Evolutionary conservation across 2,888 invertebrate genomes (phyloP), one percentile per base, ranked within the genome.

Genomic region (Napeogenes inachia): DNA sequence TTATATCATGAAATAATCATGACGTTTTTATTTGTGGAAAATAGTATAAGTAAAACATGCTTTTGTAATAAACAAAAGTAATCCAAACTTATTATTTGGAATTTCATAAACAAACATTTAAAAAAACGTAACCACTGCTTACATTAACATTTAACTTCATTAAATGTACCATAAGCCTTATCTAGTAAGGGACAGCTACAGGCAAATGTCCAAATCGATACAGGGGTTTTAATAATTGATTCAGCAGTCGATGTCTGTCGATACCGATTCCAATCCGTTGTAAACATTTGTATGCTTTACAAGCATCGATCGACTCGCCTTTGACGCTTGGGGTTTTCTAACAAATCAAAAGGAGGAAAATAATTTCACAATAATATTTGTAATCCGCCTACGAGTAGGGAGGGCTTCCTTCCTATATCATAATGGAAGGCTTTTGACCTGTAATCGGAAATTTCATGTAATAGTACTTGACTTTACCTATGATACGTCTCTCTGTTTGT

Each of bases 141-240:
- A 46, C 21, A 54, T 21, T 45, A 45, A n/a, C 47, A 32, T 13
- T 65, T 60, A 56, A 58, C 35, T 45, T 57, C 35, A 45, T 72
- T 57, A 61, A 64, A 68, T 84, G 71, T 73, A 65, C 42, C 73
- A 56, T 65, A 56, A 67, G 56, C 76, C 61, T 70, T 73, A 75
- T 65, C 62, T 71, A 75, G 78, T 76, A 82, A 80, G 77, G 80
- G 79, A 77, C 78, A 75, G 78, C 70, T 73, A 75, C 79, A 83
- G 80, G 81, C 79, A 84, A 87, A 84, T 82, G 78, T 82, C 82
- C 81, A 78, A 76, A 89, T 88, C 88, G 81, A 88, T 88, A 85
- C 71, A 68, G 69, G 68, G 71, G 71, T 77, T 76, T 81, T 74
- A 81, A 81, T 81, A 81, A 80, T 80, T 77, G 74, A 80, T 79